A percentile compares a stretch with the other conserved stretches of the same genome.
Evolutionary conservation across 1,140 invertebrate species (phyloP).

Genomic region (Drosophila lacertosa): DNA sequence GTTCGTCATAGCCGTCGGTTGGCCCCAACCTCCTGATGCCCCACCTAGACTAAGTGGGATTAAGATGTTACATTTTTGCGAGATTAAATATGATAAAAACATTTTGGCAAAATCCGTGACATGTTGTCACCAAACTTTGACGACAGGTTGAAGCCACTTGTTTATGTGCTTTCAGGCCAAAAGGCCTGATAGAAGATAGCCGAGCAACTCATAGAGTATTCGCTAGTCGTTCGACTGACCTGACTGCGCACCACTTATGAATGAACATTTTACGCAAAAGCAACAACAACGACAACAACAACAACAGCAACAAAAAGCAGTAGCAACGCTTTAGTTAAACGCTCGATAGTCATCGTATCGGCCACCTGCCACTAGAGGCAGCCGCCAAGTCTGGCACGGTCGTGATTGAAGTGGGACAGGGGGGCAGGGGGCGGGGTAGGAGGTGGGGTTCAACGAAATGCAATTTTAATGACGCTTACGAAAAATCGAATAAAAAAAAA

Average conservation of each 20-base stretch:
- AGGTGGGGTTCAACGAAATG: constrained; percentile 69
- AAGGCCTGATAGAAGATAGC: no score
- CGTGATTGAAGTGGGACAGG: constrained; percentile 44
- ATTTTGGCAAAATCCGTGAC: constrained; percentile 13
- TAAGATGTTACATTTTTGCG: constrained; percentile 39
- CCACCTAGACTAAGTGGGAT: constrained; percentile 70
- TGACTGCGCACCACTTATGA: constrained; percentile 23
- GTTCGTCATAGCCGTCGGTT: constrained; percentile 43
- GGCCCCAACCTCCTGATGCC: constrained; percentile 29
- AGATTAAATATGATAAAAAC: constrained; percentile 23
- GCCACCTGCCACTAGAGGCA: constrained; percentile 32
- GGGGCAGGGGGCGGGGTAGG: constrained; percentile 9
- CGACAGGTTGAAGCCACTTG: constrained; percentile 8
- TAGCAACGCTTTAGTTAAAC: constrained; percentile 55
- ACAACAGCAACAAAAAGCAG: constrained; percentile 9
- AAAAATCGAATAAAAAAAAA: constrained; percentile 48
- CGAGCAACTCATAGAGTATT: no score
- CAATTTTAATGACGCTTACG: constrained; percentile 77
- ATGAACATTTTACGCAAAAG: constrained; percentile 62
- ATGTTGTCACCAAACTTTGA: constrained; percentile 6
- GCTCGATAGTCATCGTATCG: constrained; percentile 45
- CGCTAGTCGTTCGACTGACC: not conserved
- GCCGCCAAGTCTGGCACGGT: constrained; percentile 69
- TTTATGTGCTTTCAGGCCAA: not conserved
- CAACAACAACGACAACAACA: constrained; percentile 7